Evolutionary conservation across 1,140 invertebrate genomes (phyloP).

Genomic region (Drosophila biarmipes): DNA sequence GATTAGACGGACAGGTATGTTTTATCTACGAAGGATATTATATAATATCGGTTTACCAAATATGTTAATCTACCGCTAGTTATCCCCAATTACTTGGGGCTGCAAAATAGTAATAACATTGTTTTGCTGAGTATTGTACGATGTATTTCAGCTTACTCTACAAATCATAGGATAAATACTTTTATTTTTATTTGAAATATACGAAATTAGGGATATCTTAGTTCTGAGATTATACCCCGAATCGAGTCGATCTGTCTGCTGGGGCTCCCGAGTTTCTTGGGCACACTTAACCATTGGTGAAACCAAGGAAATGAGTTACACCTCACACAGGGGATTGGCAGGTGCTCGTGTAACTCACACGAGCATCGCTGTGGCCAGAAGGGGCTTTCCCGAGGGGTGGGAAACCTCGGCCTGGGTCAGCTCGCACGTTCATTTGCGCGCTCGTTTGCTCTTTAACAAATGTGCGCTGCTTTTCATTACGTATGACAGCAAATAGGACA

Average conservation of each 20-base stretch:
- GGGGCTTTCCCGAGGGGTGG: background rate
- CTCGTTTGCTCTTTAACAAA: conserved; percentile 79
- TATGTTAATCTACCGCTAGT: too few species aligned
- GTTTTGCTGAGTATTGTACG: too few species aligned
- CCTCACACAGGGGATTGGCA: background rate
- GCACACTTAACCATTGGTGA: too few species aligned
- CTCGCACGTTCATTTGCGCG: conserved; percentile 76
- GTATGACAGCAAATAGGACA: conserved; percentile 81
- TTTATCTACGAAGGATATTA: too few species aligned
- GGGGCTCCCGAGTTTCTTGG: background rate
- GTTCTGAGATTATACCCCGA: background rate
- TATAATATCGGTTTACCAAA: too few species aligned
- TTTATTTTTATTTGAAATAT: too few species aligned
- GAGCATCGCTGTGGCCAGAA: conserved; percentile 10
- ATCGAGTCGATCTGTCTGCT: background rate
- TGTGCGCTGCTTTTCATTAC: conserved; percentile 77
- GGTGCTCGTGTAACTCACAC: background rate
- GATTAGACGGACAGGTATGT: too few species aligned
- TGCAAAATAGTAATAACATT: too few species aligned
- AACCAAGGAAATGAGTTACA: background rate
- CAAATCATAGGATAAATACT: too few species aligned
- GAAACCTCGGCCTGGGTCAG: conserved; percentile 60
- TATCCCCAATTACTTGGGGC: too few species aligned
- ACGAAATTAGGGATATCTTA: too few species aligned
- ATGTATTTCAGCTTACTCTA: too few species aligned